Percentiles rank a stretch among this genome's conserved stretches.
Conservation (phyloP, 2,888 invertebrate genomes). For the Ornithoptera priamus region DNA sequence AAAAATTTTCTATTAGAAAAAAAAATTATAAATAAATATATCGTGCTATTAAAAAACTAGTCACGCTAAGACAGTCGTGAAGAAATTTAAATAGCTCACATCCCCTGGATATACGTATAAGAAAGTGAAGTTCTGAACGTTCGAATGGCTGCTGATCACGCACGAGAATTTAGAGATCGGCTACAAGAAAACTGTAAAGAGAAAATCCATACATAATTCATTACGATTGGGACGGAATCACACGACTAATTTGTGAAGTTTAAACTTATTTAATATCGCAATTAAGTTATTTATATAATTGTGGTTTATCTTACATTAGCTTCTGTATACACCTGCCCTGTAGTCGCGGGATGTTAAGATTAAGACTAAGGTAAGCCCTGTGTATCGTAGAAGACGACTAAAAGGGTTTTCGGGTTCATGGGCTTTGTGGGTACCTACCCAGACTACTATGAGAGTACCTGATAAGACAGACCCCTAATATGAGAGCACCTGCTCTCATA, state of each 20-base stretch:
- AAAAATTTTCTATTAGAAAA: no score
- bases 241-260: neutral
- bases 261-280: neutral
- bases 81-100: slow-evolving; percentile 14
- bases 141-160: slow-evolving; percentile 2
- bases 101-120: slow-evolving; percentile 2
- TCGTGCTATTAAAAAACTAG: neutral
- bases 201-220: slow-evolving; percentile 26
- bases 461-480: no score
- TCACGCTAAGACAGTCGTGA: slow-evolving; percentile 9
- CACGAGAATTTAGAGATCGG: slow-evolving; percentile 28
- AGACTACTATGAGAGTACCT: no score
- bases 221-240: slow-evolving; percentile 7
- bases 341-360: no score
- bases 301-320: neutral
- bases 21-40: neutral
- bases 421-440: no score
- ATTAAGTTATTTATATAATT: neutral
- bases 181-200: slow-evolving; percentile 19
- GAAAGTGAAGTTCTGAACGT: slow-evolving; percentile 18
- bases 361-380: no score
- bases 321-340: no score
- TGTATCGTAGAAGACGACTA: no score
- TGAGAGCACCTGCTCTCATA: no score
- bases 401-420: no score